These are phyloP conservation scores for Pocillopora meandrina DNA, from an alignment of 92 coral and sea anemone species.

Conservation along the genomic window DNA sequence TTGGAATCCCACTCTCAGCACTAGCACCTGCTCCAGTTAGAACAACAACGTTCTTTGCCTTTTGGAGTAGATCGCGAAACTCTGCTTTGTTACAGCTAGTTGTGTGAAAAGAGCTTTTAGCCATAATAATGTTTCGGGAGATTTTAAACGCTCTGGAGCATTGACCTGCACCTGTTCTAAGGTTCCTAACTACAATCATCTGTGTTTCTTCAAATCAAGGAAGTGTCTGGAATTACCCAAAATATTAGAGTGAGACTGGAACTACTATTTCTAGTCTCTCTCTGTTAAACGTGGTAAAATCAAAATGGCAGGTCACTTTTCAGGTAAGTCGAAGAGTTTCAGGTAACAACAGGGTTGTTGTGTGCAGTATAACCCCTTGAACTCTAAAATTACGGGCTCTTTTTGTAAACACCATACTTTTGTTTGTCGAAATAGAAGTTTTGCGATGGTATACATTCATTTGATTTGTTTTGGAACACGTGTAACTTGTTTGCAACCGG, in stretches of 20 bases:
- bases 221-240: background rate
- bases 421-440: background rate
- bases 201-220: background rate
- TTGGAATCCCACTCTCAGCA: constrained; percentile 98
- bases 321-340: constrained; percentile 58
- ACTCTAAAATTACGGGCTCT: background rate
- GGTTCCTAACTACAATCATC: constrained; percentile 41
- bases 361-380: background rate
- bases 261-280: constrained; percentile 26
- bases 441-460: background rate
- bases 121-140: constrained; percentile 19
- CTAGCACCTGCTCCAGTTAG: constrained; percentile 95
- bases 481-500: background rate
- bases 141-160: background rate
- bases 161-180: background rate
- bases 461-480: background rate
- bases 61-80: constrained; percentile 69
- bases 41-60: constrained; percentile 71
- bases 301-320: constrained; percentile 99
- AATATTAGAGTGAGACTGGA: constrained; percentile 21
- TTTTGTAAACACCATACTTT: background rate
- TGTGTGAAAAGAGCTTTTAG: constrained; percentile 38
- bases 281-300: constrained; percentile 12
- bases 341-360: background rate
- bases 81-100: constrained; percentile 72